phyloP scores from a whole-genome alignment of 2,113 vertebrate species.

The mouse (Mus musculus) region GRCm39 chr4:27420501-27421000 shows the following conservation, averaged over 20 bases:
- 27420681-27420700: slow-evolving; percentile 84
- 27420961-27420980: not conserved
- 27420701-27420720: slow-evolving; percentile 78
- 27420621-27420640: slow-evolving; percentile 83
- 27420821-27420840: slow-evolving; percentile 55
- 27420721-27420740: slow-evolving; percentile 81
- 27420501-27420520: slow-evolving; percentile 76
- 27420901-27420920: slow-evolving; percentile 2
- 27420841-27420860: slow-evolving; percentile 56
- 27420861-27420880: slow-evolving; percentile 60
- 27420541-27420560: slow-evolving; percentile 83
- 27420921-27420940: not conserved
- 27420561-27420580: slow-evolving; percentile 84
- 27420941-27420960: too few relatives aligned
- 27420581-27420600: slow-evolving; percentile 82
- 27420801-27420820: slow-evolving; percentile 82
- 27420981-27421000: not conserved
- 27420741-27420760: slow-evolving; percentile 78
- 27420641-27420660: slow-evolving; percentile 76
- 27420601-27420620: slow-evolving; percentile 82
- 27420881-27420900: not conserved
- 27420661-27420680: slow-evolving; percentile 87
- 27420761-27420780: slow-evolving; percentile 81
- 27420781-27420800: slow-evolving; percentile 75
- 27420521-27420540: slow-evolving; percentile 72